Conservation (phyloP, 2,113 vertebrate species). For the Xyrauchen texanus region DNA sequence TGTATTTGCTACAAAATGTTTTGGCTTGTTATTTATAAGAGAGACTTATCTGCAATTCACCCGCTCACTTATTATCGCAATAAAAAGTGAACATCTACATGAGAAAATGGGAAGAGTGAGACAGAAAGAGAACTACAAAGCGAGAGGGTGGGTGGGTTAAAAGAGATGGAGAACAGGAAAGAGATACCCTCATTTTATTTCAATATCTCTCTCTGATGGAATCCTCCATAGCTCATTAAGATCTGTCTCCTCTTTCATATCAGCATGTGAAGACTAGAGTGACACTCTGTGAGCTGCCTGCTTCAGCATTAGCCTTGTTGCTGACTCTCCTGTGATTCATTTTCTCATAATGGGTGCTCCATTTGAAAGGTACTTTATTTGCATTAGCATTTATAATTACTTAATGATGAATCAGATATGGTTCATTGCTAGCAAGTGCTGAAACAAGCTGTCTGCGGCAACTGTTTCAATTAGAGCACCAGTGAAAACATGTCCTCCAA, state of each 20-base stretch:
- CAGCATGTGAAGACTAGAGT: conserved; percentile 61
- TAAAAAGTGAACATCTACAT: conserved; percentile 60
- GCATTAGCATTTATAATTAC: conserved; percentile 98
- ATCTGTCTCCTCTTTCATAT: conserved; percentile 64
- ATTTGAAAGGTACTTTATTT: conserved; percentile 92
- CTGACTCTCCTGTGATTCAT: conserved; percentile 73
- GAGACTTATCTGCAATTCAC: conserved; percentile 61
- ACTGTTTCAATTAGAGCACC: conserved; percentile 91
- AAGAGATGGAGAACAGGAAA: conserved; percentile 5
- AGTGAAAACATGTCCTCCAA: conserved; percentile 84
- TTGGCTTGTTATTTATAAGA: conserved; percentile 54
- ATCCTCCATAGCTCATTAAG: conserved; percentile 73
- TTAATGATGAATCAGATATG: conserved; percentile 98
- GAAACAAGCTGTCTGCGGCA: conserved; percentile 86
- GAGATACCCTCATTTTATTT: conserved; percentile 57
- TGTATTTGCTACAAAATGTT: conserved; percentile 62
- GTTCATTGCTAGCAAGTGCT: conserved; percentile 88
- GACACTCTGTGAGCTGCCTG: conserved; percentile 69
- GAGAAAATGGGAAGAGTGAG: neutral
- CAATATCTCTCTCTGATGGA: conserved; percentile 64
- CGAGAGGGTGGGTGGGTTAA: neutral
- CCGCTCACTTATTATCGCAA: conserved; percentile 60
- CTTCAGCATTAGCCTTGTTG: conserved; percentile 61
- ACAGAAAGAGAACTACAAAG: neutral
- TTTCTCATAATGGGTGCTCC: conserved; percentile 67